Evolutionary conservation across 2,797 vertebrate species (phyloP), one percentile per base, ranked within the genome.

Genomic region (Pristis pectinata): DNA sequence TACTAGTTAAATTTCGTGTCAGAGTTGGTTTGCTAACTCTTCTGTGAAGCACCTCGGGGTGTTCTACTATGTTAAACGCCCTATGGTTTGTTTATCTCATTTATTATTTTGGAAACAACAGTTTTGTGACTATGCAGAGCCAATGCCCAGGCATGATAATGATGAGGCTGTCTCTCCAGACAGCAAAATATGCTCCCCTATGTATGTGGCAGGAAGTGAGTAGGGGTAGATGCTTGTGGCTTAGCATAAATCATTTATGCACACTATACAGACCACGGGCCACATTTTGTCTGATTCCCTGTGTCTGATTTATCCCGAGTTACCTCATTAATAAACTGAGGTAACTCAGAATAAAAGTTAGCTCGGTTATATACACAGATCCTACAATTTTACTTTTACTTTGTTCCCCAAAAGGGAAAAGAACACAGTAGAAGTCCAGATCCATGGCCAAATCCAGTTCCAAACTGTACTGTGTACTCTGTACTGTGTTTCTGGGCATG

Each of bases 301-400:
- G n/a, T n/a, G n/a, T n/a, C n/a, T n/a, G n/a, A n/a, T n/a, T n/a
- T n/a, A n/a, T n/a, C n/a, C n/a, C n/a, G n/a, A n/a, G n/a, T n/a
- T n/a, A n/a, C n/a, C n/a, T n/a, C n/a, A n/a, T 70, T 49, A 72
- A 93, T 91, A 93, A 64, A 44, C 64, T 92, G 92, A 93, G 67
- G 67, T 93, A 93, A 94, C 92, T 74, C 30, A 49, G 44, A 13
- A 53, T n/a, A 15, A 76, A 76, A 76, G 70, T 94, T 94, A 94
- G 19, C 41, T 94, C 70, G 15, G n/a, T 67, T 61, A 37, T 41
- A 41, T 94, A 49, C 30, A 74, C 30, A 92, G 27, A 94, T 76
- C 72, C 24, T 74, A 92, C 7, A 41, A 74, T 72, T 27, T 53
- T 3, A 44, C 72, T 49, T 34, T 34, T 72, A 17, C 19, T 44